Evolutionary conservation across 2,888 invertebrate species (phyloP).

Genomic region (Petrolisthes manimaculis): DNA sequence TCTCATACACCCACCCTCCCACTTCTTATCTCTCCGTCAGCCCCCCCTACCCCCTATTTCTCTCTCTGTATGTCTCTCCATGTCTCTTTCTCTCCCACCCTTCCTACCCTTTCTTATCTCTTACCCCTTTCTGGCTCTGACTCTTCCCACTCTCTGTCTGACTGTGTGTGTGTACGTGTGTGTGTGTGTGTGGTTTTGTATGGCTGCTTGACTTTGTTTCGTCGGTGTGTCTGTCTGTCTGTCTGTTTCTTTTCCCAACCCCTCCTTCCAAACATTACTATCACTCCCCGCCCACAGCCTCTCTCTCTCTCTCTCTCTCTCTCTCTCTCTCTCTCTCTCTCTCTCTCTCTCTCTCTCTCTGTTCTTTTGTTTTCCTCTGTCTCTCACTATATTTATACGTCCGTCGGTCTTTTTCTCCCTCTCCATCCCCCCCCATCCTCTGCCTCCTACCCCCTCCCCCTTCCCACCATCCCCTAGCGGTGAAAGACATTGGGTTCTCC

Average conservation of each 20-base stretch:
- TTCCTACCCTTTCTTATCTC: not conserved
- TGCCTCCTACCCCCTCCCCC: not conserved
- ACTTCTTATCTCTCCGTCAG: constrained; percentile 1
- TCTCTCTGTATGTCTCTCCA: not conserved
- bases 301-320: not conserved
- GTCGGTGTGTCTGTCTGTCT: too few relatives aligned
- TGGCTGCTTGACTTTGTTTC: too few relatives aligned
- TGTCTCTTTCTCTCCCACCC: not conserved
- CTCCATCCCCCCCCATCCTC: not conserved
- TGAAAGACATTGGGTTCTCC: not conserved
- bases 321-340: not conserved
- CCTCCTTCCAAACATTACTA: not conserved
- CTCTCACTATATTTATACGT: too few relatives aligned
- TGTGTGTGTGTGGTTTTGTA: too few relatives aligned
- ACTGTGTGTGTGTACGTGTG: too few relatives aligned
- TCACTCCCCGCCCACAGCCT: not conserved
- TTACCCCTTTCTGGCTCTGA: not conserved
- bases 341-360: not conserved
- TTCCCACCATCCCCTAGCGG: not conserved
- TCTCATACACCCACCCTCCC: not conserved
- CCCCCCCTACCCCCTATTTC: not conserved
- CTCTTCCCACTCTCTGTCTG: not conserved
- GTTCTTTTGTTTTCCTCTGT: not conserved
- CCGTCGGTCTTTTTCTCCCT: too few relatives aligned
- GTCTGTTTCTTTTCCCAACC: not conserved